Evolutionary conservation across 1,140 invertebrate species (phyloP).

Genomic region (Heliconius eleuchia): DNA sequence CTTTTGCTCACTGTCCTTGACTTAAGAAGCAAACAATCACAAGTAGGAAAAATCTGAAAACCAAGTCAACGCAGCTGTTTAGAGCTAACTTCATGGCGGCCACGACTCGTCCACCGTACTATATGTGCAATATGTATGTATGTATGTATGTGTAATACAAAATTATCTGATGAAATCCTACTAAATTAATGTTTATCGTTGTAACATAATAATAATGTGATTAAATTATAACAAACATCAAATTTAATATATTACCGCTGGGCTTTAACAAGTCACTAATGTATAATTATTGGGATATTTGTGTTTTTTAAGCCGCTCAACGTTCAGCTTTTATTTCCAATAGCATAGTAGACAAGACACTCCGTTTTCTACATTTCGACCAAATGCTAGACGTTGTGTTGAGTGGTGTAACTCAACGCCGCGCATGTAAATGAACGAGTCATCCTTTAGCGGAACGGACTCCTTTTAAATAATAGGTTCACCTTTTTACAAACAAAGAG

Average conservation of each 20-base stretch:
- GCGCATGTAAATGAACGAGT: too few species aligned
- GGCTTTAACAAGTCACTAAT: neutral
- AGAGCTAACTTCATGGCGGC: too few species aligned
- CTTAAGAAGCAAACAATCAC: too few species aligned
- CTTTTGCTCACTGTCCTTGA: too few species aligned
- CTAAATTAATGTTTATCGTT: slow-evolving; percentile 45
- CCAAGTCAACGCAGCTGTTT: too few species aligned
- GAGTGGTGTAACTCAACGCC: too few species aligned
- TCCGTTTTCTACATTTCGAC: neutral
- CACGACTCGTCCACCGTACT: neutral
- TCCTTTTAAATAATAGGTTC: too few species aligned
- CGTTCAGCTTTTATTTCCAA: neutral
- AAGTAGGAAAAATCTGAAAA: too few species aligned
- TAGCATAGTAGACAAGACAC: neutral
- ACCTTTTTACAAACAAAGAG: too few species aligned
- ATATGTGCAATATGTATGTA: slow-evolving; percentile 15
- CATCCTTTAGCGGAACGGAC: too few species aligned
- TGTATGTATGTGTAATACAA: slow-evolving; percentile 18
- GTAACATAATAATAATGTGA: slow-evolving; percentile 34
- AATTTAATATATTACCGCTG: slow-evolving; percentile 25
- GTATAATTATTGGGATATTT: slow-evolving; percentile 17
- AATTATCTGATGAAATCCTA: slow-evolving; percentile 42
- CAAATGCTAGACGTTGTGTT: neutral
- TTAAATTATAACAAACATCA: slow-evolving; percentile 35
- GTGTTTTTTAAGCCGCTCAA: slow-evolving; percentile 1